These are phyloP conservation scores for Mixornis gularis DNA, from an alignment of 2,113 vertebrate genomes.

Conservation along the genomic window DNA sequence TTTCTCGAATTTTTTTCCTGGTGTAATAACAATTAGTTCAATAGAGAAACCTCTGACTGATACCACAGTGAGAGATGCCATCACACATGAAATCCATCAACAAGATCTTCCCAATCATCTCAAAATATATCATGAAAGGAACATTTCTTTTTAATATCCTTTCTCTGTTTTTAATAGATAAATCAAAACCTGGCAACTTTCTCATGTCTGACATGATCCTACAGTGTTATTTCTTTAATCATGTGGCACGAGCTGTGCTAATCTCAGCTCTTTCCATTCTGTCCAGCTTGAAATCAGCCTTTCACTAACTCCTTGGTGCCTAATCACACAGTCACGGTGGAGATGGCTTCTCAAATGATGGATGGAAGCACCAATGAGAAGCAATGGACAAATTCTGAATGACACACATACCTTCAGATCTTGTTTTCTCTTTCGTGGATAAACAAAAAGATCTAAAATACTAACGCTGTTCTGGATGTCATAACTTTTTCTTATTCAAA, in stretches of 20 bases:
- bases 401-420: neutral
- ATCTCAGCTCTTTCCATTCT: neutral
- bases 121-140: neutral
- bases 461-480: neutral
- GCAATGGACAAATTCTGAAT: neutral
- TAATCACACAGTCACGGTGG: neutral
- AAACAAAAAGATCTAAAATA: neutral
- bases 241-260: neutral
- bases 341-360: neutral
- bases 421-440: neutral
- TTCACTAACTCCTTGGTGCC: neutral
- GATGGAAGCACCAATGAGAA: neutral
- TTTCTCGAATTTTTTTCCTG: neutral
- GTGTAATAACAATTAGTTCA: neutral
- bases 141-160: neutral
- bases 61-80: neutral
- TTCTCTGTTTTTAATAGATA: neutral
- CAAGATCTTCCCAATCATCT: neutral
- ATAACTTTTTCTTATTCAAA: neutral
- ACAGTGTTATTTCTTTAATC: neutral
- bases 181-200: neutral
- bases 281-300: neutral
- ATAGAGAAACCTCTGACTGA: neutral
- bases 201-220: neutral
- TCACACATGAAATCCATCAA: neutral